Conservation (phyloP, 2,888 invertebrate species). For the Caenorhabditis virilis region DNA sequence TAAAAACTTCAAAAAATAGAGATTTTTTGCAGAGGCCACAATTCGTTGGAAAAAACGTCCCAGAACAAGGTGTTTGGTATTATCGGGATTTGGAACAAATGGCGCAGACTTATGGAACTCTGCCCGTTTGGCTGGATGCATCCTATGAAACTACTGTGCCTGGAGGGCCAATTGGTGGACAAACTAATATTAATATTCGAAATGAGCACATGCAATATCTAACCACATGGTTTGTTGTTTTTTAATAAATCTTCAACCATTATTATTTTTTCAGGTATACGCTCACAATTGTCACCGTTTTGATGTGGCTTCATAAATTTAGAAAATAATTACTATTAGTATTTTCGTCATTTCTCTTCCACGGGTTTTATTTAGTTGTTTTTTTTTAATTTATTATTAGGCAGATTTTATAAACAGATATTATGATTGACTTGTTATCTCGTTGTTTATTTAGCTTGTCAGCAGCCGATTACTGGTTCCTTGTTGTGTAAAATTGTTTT, state of each 20-base stretch:
- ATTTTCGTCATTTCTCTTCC: no score
- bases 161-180: slow-evolving; percentile 84
- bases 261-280: no score
- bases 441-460: no score
- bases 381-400: no score
- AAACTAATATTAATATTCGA: slow-evolving; percentile 83
- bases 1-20: not conserved
- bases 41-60: slow-evolving; percentile 80
- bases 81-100: slow-evolving; percentile 82
- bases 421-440: no score
- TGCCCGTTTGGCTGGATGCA: slow-evolving; percentile 84
- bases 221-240: slow-evolving; percentile 90
- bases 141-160: slow-evolving; percentile 72
- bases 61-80: slow-evolving; percentile 77
- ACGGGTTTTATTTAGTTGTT: no score
- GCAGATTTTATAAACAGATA: no score
- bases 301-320: slow-evolving; percentile 61
- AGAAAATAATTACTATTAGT: slow-evolving; percentile 39
- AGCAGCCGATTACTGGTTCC: no score
- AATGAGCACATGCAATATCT: slow-evolving; percentile 92
- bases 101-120: slow-evolving; percentile 77
- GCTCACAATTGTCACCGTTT: slow-evolving; percentile 51
- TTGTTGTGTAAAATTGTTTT: no score
- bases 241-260: no score
- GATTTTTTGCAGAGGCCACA: slow-evolving; percentile 70